Evolutionary conservation across 2,888 invertebrate species (phyloP).

Genomic region (Hemistola chrysoprasaria): DNA sequence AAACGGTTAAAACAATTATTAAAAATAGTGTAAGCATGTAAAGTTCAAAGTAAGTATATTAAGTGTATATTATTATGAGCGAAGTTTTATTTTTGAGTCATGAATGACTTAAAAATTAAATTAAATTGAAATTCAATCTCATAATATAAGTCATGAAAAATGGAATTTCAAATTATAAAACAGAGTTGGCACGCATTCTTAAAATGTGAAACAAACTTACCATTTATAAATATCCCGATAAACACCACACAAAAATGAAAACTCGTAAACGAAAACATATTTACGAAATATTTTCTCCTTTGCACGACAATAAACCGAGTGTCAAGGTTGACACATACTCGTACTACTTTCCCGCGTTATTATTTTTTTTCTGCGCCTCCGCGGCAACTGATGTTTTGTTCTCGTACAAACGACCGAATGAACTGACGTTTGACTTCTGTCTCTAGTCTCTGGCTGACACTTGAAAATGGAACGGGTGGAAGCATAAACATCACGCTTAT

Average conservation of each 20-base stretch:
- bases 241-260: slow-evolving; percentile 33
- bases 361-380: slow-evolving; percentile 32
- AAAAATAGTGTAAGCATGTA: too few species aligned
- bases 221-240: slow-evolving; percentile 32
- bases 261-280: slow-evolving; percentile 26
- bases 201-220: slow-evolving; percentile 37
- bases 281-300: slow-evolving; percentile 30
- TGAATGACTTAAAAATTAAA: too few species aligned
- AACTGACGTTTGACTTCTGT: slow-evolving; percentile 48
- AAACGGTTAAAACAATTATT: too few species aligned
- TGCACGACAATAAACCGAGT: slow-evolving; percentile 37
- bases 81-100: too few species aligned
- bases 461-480: slow-evolving; percentile 48
- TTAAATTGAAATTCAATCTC: too few species aligned
- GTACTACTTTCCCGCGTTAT: slow-evolving; percentile 51
- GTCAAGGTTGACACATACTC: slow-evolving; percentile 50
- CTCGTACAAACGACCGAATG: slow-evolving; percentile 45
- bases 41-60: too few species aligned
- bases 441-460: slow-evolving; percentile 50
- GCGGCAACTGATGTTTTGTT: slow-evolving; percentile 46
- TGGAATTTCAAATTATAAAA: too few species aligned
- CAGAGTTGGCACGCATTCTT: too few species aligned
- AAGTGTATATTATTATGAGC: too few species aligned
- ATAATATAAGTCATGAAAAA: too few species aligned
- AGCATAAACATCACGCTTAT: slow-evolving; percentile 61